Base-by-base conservation (phyloP, 2,888 invertebrate genomes). In the Matsumyia berberina region DNA sequence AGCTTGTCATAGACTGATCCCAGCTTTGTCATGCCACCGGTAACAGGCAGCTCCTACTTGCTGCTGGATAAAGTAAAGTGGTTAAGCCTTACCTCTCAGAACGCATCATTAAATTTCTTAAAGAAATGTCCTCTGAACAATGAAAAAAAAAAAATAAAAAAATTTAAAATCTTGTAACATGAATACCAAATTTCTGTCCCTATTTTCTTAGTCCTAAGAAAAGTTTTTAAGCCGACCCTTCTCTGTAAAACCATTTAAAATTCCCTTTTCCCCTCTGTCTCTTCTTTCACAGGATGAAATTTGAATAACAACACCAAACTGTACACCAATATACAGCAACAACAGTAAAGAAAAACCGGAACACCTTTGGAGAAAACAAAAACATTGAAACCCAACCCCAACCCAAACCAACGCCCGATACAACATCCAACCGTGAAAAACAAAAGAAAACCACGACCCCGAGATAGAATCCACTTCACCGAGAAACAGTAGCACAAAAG, bases 391-490 rank as follows among this genome's bases (percentile, higher is more conserved):
- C 17, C 1, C 39, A 33, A 42, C 44, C n/a, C n/a, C n/a, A n/a
- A n/a, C n/a, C n/a, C n/a, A n/a, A n/a, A n/a, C n/a, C n/a, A n/a
- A n/a, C n/a, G n/a, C n/a, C 35, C n/a, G 37, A 3, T 4, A 67
- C 66, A 24, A 31, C 53, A 37, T 6, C 17, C 51, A 53, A 60
- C 67, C 4, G 64, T 19, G 17, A 37, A 15, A 37, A 31, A 78
- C 72, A 78, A 78, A 73, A 73, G 62, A 55, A 39, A 24, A 49
- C 60, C 39, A 64, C 70, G 33, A 64, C 57, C 64, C 49, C 39
- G 44, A 74, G 42, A 69, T 42, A 78, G 72, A 55, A 77, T 46
- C 53, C 55, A 66, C 58, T 77, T 78, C 12, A 73, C 39, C 58
- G 46, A 51, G 72, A 49, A 12, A 39, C 29, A 44, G 9, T 12